Conservation (phyloP, 2,888 invertebrate genomes). For the Leptarthrus brevirostris region DNA sequence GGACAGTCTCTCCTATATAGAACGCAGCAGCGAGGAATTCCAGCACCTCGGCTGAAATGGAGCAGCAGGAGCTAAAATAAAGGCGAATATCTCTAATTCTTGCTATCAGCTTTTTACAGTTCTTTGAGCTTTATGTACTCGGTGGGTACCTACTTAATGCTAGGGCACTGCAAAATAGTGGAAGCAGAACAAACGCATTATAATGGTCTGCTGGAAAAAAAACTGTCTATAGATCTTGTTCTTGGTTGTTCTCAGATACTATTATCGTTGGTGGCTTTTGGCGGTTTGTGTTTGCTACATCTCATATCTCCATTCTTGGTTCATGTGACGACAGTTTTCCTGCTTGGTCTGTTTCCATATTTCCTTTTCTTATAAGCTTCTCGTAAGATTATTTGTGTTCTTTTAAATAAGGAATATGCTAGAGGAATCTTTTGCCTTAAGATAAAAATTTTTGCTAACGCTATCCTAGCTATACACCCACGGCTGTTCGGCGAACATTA, state of each 20-base stretch:
- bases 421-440: no score
- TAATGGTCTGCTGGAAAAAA: conserved; percentile 4
- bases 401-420: no score
- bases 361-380: neutral
- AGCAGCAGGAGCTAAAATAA: conserved; percentile 30
- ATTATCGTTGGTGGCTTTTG: conserved; percentile 15
- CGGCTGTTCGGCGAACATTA: no score
- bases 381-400: neutral
- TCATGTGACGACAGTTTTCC: neutral
- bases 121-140: conserved; percentile 37
- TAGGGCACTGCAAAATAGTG: conserved; percentile 17
- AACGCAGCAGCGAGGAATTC: neutral
- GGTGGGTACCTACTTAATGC: no score
- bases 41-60: conserved; percentile 11
- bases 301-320: conserved; percentile 2
- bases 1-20: conserved; percentile 3
- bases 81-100: conserved; percentile 36
- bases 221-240: conserved; percentile 12
- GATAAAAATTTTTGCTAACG: no score
- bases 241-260: neutral
- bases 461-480: no score
- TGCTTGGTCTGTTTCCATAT: neutral
- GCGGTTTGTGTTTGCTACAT: conserved; percentile 4
- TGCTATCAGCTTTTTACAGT: conserved; percentile 31
- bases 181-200: conserved; percentile 27